Evolutionary conservation across 2,888 invertebrate genomes (phyloP), one percentile per base, ranked within the genome.

Genomic region (Scaptodrosophila latifasciaeformis): DNA sequence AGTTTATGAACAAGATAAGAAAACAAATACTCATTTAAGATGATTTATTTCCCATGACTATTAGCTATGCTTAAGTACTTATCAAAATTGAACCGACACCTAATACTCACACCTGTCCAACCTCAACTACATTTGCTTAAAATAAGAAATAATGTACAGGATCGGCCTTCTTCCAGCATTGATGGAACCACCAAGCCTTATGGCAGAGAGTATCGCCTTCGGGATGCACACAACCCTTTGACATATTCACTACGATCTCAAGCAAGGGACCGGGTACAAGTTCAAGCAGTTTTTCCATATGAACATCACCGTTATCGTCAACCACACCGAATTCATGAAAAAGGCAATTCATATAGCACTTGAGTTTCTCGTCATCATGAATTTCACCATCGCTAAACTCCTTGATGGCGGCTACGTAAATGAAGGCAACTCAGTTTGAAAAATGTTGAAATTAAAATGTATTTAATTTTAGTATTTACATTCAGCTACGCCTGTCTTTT

Each of bases 331-430:
- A 66, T 49, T 85, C 82, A 47, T 82, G 81, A 45, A 85, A 82
- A 12, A 84, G 56, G 55, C 85, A 86, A 58, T 83, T 81, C 85
- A 85, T 85, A 31, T 86, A 85, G 49, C 85, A 84, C 56, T 85
- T 85, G 1, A 85, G 70, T 24, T 77, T 79, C 51, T 80, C 82
- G 43, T 85, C 84, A 30, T 84, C 83, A 50, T 83, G 83, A 15
- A 82, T 74, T 43, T 85, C 74, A 5, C 84, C 85, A 48, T 84
- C 83, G 54, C 85, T 84, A 42, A 85, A 85, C 54, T 85, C 81
- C 61, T 83, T 83, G 48, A 85, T 85, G 44, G 84, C 78, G 51
- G 75, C 85, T 84, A 45, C 1, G 21, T 10, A 13, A 6, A 43
- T 47, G 0, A 2, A 12, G 13, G 5, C 1, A 46, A 10, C 6